Percentiles rank a stretch among this genome's conserved stretches.
Evolutionary conservation across 2,797 vertebrate species (phyloP).

Genomic region (Pantherophis vulpinus): DNA sequence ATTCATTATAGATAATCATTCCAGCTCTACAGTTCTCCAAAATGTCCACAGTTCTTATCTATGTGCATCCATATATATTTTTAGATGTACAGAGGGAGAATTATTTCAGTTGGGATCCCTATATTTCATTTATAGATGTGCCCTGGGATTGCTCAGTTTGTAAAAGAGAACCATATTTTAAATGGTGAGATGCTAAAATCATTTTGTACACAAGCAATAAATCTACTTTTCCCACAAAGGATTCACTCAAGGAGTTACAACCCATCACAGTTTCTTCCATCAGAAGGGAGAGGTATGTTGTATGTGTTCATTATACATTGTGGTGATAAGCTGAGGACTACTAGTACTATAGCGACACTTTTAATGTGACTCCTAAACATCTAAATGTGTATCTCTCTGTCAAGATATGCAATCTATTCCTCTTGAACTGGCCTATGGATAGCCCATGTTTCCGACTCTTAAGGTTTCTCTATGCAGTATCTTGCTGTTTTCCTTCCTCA

Average conservation of each 20-base stretch:
- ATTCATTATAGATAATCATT: background rate
- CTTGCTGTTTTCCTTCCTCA: background rate
- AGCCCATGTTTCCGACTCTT: background rate
- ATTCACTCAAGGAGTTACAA: background rate
- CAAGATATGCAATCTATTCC: background rate
- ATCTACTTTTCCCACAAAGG: background rate
- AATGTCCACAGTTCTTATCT: background rate
- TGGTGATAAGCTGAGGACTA: background rate
- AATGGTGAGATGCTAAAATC: background rate
- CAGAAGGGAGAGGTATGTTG: background rate
- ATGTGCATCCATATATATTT: background rate
- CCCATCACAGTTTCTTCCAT: background rate
- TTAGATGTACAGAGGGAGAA: background rate
- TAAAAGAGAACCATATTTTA: background rate
- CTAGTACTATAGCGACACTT: background rate
- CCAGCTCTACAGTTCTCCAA: background rate
- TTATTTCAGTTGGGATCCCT: background rate
- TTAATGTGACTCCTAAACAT: background rate
- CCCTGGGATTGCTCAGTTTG: background rate
- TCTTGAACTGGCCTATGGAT: background rate
- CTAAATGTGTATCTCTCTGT: background rate
- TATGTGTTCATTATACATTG: background rate
- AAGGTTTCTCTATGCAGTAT: background rate
- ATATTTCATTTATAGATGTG: background rate
- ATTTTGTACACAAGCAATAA: background rate